phyloP scores from a whole-genome alignment of 2,797 vertebrate species.

The Enteromius treurensis region DNA sequence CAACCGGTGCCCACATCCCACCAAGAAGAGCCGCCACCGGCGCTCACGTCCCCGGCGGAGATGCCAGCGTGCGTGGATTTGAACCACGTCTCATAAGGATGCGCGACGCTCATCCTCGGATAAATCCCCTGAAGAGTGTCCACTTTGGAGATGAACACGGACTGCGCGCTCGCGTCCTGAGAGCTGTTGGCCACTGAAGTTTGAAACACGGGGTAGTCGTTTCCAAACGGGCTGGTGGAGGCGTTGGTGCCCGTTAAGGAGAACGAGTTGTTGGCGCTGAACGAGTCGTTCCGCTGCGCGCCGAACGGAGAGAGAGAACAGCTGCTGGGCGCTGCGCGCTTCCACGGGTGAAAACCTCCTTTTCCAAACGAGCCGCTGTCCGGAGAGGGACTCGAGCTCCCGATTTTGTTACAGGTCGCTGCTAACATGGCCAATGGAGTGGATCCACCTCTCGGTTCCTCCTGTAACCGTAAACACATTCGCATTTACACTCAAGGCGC shows the following conservation, averaged over 20 bases:
- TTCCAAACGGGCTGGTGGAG: conserved; percentile 82
- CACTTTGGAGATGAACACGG: conserved; percentile 88
- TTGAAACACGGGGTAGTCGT: conserved; percentile 89
- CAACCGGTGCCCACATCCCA: conserved; percentile 90
- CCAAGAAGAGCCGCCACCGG: conserved; percentile 83
- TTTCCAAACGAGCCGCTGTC: conserved; percentile 85
- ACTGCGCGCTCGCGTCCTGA: conserved; percentile 78
- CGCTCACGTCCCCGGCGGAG: conserved; percentile 78
- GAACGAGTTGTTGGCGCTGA: conserved; percentile 82
- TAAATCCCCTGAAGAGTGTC: conserved; percentile 89
- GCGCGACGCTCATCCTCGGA: conserved; percentile 86
- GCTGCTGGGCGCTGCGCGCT: conserved; percentile 77
- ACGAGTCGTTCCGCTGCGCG: conserved; percentile 76
- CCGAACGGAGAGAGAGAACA: conserved; percentile 74
- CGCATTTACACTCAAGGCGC: not conserved
- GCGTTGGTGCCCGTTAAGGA: conserved; percentile 82
- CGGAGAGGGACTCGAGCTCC: conserved; percentile 86
- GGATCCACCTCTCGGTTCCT: conserved; percentile 91
- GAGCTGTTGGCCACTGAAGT: conserved; percentile 73
- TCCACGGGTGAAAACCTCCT: conserved; percentile 92
- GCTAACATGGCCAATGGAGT: conserved; percentile 95
- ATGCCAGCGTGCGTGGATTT: conserved; percentile 83
- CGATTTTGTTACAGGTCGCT: conserved; percentile 94
- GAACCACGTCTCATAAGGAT: conserved; percentile 93
- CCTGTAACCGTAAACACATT: conserved; percentile 73